Percentiles rank a stretch among this genome's conserved stretches.
phyloP scores from a whole-genome alignment of 2,797 vertebrate species.

The Alauda arvensis region DNA sequence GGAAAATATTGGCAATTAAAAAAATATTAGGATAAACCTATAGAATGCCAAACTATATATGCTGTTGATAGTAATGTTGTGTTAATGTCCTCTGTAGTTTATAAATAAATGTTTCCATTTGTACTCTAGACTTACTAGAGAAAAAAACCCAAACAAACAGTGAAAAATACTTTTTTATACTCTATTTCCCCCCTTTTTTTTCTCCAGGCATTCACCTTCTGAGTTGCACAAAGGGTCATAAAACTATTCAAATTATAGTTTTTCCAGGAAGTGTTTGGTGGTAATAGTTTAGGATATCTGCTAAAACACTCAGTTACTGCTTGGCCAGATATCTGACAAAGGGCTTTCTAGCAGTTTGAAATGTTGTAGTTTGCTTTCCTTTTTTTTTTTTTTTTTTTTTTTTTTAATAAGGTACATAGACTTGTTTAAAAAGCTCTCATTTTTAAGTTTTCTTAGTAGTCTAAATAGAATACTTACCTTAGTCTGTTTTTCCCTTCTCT shows the following conservation, averaged over 20 bases:
- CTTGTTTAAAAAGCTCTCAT: not conserved
- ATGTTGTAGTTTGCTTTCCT: slow-evolving; percentile 3
- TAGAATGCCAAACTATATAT: not conserved
- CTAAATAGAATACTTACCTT: not conserved
- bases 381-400: not conserved
- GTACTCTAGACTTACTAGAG: not conserved
- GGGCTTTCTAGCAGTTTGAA: slow-evolving; percentile 34
- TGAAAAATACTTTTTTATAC: not conserved
- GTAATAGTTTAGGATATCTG: slow-evolving; percentile 43
- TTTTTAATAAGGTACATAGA: not conserved
- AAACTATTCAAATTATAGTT: slow-evolving; percentile 54
- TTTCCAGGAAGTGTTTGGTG: slow-evolving; percentile 60
- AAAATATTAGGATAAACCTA: not conserved
- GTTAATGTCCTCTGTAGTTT: not conserved
- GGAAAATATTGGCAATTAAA: not conserved
- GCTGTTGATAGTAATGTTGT: not conserved
- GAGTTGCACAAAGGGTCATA: slow-evolving; percentile 49
- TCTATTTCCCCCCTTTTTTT: not conserved
- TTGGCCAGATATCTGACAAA: slow-evolving; percentile 43
- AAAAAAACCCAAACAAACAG: not conserved
- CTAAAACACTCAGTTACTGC: slow-evolving; percentile 51
- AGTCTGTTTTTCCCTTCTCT: not conserved
- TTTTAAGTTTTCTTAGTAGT: not conserved
- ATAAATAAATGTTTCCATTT: not conserved
- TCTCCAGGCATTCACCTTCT: slow-evolving; percentile 22